These are phyloP conservation scores for Reticulitermes lucifugus DNA, from an alignment of 2,888 invertebrate species.

Conservation along the genomic window DNA sequence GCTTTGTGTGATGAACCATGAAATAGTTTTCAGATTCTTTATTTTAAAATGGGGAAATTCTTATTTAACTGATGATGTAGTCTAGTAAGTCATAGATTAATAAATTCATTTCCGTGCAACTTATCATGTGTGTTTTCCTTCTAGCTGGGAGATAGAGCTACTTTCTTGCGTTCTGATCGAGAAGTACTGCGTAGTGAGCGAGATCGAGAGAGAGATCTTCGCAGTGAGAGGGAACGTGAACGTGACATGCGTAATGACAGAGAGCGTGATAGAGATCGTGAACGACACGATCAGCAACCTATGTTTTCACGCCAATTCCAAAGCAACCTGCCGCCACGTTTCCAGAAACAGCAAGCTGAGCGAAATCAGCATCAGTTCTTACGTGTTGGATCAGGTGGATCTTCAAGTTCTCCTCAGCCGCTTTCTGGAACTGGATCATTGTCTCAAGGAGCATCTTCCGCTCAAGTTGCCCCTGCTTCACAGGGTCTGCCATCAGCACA, in stretches of 20 bases:
- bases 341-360: constrained; percentile 80
- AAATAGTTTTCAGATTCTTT: too few species aligned
- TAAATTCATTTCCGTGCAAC: neutral
- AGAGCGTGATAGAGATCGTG: constrained; percentile 57
- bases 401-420: constrained; percentile 47
- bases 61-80: too few species aligned
- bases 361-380: constrained; percentile 52
- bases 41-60: too few species aligned
- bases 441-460: constrained; percentile 37
- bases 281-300: constrained; percentile 61
- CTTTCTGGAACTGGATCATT: constrained; percentile 34
- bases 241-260: constrained; percentile 60
- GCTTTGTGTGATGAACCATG: too few species aligned
- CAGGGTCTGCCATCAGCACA: constrained; percentile 46
- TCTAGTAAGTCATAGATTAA: neutral
- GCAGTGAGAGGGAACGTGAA: constrained; percentile 45
- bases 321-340: constrained; percentile 86
- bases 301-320: constrained; percentile 82
- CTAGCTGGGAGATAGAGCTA: constrained; percentile 43
- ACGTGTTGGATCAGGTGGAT: constrained; percentile 42
- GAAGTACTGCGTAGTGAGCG: constrained; percentile 55
- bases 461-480: constrained; percentile 42
- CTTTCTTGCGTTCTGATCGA: constrained; percentile 47
- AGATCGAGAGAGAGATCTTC: constrained; percentile 37
- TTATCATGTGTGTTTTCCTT: neutral